Conservation (phyloP, 2,797 vertebrate genomes). For the Mus spretus region DNA sequence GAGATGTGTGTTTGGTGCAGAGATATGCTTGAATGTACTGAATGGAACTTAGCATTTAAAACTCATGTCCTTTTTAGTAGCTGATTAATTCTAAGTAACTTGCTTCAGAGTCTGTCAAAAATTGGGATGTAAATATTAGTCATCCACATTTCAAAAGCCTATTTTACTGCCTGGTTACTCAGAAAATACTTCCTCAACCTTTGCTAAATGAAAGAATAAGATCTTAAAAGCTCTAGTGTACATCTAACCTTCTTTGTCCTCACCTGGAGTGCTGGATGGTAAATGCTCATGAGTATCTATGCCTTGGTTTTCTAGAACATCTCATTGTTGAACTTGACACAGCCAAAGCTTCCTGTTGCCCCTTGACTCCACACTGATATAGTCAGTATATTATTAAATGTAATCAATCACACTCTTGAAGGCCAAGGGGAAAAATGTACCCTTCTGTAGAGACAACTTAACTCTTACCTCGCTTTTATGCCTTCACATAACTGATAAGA, state of each 20-base stretch:
- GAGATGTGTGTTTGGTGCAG: not conserved
- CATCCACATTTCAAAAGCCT: slow-evolving; percentile 15
- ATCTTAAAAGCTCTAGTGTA: not conserved
- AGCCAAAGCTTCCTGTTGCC: not conserved
- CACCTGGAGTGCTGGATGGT: not conserved
- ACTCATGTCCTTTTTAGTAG: slow-evolving; percentile 36
- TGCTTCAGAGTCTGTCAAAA: slow-evolving; percentile 33
- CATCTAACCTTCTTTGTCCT: not conserved
- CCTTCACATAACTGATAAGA: slow-evolving; percentile 24
- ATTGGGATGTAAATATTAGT: slow-evolving; percentile 8
- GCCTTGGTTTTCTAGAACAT: slow-evolving; percentile 36
- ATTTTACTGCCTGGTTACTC: slow-evolving; percentile 49
- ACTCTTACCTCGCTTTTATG: slow-evolving; percentile 43
- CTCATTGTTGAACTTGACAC: not conserved
- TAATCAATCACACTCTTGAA: slow-evolving; percentile 25
- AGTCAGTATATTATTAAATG: slow-evolving; percentile 25
- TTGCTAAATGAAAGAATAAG: slow-evolving; percentile 2
- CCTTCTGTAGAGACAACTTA: slow-evolving; percentile 28
- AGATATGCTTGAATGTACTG: not conserved
- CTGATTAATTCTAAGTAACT: slow-evolving; percentile 3
- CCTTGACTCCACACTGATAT: not conserved
- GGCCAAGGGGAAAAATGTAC: slow-evolving; percentile 22
- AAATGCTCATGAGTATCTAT: not conserved
- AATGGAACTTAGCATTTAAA: slow-evolving; percentile 4
- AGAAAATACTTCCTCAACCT: slow-evolving; percentile 21